phyloP scores from a whole-genome alignment of 2,888 invertebrate species.

The Athetis lepigone region DNA sequence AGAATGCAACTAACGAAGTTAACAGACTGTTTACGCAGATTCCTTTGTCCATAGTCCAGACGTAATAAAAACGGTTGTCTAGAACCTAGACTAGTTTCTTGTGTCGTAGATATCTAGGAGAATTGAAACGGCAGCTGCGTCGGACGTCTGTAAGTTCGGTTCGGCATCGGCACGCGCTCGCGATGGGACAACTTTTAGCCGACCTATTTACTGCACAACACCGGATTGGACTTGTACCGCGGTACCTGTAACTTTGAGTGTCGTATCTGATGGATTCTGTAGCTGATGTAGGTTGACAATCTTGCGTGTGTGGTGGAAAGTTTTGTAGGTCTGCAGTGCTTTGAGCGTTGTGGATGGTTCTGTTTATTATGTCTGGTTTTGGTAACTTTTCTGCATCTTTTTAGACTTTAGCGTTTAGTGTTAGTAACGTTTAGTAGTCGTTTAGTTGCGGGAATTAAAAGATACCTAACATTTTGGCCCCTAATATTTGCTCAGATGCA shows the following conservation, averaged over 20 bases:
- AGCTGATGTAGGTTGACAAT: slow-evolving; percentile 61
- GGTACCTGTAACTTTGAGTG: slow-evolving; percentile 67
- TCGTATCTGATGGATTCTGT: slow-evolving; percentile 69
- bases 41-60: slow-evolving; percentile 22
- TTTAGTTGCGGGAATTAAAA: too few relatives aligned
- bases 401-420: too few relatives aligned
- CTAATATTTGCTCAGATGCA: too few relatives aligned
- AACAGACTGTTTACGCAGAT: slow-evolving; percentile 33
- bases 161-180: slow-evolving; percentile 66
- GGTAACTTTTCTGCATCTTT: background rate
- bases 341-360: slow-evolving; percentile 2
- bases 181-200: slow-evolving; percentile 71
- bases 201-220: slow-evolving; percentile 74
- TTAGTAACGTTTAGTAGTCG: too few relatives aligned
- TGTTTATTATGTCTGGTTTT: slow-evolving; percentile 10
- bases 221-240: slow-evolving; percentile 64
- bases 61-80: slow-evolving; percentile 46
- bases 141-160: slow-evolving; percentile 67
- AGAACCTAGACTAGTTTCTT: slow-evolving; percentile 53
- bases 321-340: slow-evolving; percentile 40
- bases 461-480: too few relatives aligned
- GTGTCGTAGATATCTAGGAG: slow-evolving; percentile 55
- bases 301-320: slow-evolving; percentile 37
- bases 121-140: slow-evolving; percentile 63
- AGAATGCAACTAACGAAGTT: slow-evolving; percentile 16